Percentiles rank a stretch among this genome's conserved stretches.
Conservation (phyloP, 2,797 vertebrate genomes). For the Poecile montanus region DNA sequence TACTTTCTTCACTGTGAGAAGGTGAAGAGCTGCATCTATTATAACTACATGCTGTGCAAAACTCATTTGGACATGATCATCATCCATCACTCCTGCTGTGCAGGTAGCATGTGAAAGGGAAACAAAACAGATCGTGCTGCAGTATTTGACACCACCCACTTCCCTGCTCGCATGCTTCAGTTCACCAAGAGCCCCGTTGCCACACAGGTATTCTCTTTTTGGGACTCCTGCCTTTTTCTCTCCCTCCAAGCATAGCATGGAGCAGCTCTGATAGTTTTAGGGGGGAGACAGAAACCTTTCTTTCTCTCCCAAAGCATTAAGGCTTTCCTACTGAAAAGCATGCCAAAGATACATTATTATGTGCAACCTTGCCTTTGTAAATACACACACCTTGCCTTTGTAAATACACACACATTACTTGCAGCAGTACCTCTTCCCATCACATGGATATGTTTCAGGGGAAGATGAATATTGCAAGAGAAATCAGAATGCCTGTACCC, state of each 20-base stretch:
- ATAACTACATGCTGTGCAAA: constrained; percentile 45
- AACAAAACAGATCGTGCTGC: constrained; percentile 42
- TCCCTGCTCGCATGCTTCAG: background rate
- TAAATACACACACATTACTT: background rate
- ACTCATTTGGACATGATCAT: constrained; percentile 53
- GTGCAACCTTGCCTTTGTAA: background rate
- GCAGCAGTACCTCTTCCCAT: background rate
- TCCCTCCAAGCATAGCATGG: background rate
- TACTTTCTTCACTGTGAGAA: background rate
- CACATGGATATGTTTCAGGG: background rate
- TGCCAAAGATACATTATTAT: background rate
- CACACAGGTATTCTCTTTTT: background rate
- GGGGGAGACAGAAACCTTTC: background rate
- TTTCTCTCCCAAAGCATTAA: background rate
- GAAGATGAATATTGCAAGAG: background rate
- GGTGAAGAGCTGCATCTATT: constrained; percentile 4
- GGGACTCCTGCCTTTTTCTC: background rate
- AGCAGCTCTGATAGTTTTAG: background rate
- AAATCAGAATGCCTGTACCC: background rate
- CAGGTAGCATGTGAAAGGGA: constrained; percentile 50
- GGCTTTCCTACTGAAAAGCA: background rate
- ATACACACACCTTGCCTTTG: background rate
- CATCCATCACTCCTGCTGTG: constrained; percentile 59
- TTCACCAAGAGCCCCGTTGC: background rate
- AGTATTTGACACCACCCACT: constrained; percentile 9